phyloP scores from a whole-genome alignment of 2,113 vertebrate species.

The Laticauda laticaudata region DNA sequence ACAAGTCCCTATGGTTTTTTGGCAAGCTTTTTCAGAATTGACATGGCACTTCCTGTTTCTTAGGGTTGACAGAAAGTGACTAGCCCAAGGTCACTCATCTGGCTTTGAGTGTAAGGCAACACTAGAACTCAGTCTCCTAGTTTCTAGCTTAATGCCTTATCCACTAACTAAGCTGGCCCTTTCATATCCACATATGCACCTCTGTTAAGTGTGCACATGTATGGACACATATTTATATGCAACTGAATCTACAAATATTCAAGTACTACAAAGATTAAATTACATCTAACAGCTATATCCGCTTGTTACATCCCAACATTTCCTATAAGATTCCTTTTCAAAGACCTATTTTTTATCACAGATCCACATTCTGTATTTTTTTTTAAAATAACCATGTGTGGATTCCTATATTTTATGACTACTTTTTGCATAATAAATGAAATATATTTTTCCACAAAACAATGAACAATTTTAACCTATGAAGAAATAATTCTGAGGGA shows the following conservation, averaged over 20 bases:
- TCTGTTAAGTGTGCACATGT: no score
- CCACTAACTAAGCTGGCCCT: neutral
- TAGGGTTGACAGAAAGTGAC: neutral
- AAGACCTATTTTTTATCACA: neutral
- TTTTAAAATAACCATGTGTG: neutral
- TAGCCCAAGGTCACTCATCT: neutral
- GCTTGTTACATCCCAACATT: neutral
- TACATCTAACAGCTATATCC: neutral
- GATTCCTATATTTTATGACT: neutral
- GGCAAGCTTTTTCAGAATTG: neutral
- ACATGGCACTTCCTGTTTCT: neutral
- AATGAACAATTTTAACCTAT: neutral
- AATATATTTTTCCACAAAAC: neutral
- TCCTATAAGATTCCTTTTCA: neutral
- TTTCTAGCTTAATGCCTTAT: neutral
- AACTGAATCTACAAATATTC: neutral
- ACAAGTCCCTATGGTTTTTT: neutral
- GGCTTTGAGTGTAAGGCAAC: neutral
- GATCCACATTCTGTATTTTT: neutral
- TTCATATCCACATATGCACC: no score
- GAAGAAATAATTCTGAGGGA: neutral
- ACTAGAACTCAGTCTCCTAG: neutral
- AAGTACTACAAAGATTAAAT: neutral
- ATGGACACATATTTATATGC: neutral
- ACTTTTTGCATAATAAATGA: neutral